A percentile compares a stretch with the other conserved stretches of the same genome.
phyloP scores from a whole-genome alignment of 2,888 invertebrate species.

The Amblyjoppa proteus region DNA sequence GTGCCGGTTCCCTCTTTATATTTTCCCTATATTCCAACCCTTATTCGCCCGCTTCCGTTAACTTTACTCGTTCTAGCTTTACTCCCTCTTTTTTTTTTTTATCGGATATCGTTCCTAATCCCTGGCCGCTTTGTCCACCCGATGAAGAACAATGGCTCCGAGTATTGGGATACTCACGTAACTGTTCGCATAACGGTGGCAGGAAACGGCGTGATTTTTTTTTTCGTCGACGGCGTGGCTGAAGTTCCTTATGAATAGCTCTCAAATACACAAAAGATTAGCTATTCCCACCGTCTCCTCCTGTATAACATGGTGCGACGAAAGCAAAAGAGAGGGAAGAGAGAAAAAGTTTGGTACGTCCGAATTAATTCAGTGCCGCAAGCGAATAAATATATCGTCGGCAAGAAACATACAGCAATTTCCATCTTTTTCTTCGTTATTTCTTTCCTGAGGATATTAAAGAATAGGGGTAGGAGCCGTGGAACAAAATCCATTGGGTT shows the following conservation, averaged over 20 bases:
- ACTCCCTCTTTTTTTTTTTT: background rate
- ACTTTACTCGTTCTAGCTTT: conserved; percentile 1
- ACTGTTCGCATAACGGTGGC: conserved; percentile 41
- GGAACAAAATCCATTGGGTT: conserved; percentile 2
- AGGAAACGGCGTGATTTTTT: background rate
- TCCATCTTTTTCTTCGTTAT: background rate
- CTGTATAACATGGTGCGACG: background rate
- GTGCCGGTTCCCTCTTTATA: background rate
- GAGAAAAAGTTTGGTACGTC: conserved; percentile 22
- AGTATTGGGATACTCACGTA: conserved; percentile 69
- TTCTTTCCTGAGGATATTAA: conserved; percentile 11
- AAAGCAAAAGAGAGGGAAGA: background rate
- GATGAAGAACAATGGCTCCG: conserved; percentile 69
- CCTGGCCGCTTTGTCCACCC: conserved; percentile 52
- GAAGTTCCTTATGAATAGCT: too few relatives aligned
- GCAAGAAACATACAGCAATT: conserved; percentile 11
- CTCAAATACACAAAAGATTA: background rate
- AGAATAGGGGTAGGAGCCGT: background rate
- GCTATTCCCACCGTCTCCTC: background rate
- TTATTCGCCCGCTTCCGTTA: background rate
- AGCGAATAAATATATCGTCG: conserved; percentile 34
- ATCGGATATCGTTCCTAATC: conserved; percentile 53
- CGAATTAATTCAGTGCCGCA: conserved; percentile 22
- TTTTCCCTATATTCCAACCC: background rate
- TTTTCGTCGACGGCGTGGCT: background rate